Percentiles rank a stretch among this genome's conserved stretches.
Evolutionary conservation across 1,140 invertebrate genomes (phyloP).

Genomic region (Gonatopus flavifemur): DNA sequence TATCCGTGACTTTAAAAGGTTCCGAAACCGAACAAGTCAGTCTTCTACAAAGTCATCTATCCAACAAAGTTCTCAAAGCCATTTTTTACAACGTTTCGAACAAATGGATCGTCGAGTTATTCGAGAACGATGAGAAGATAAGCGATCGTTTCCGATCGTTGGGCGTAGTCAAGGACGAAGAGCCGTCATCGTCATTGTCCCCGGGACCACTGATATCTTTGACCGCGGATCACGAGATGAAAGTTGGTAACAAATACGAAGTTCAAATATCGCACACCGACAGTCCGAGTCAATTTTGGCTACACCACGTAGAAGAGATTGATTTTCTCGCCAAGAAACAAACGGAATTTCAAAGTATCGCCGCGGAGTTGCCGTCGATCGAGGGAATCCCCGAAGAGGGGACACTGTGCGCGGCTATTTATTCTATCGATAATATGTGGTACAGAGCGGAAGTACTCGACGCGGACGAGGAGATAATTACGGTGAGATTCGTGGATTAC

Average conservation of each 20-base stretch:
- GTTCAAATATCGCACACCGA: constrained; percentile 40
- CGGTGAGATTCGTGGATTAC: constrained; percentile 80
- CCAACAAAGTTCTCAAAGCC: constrained; percentile 33
- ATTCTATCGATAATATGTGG: constrained; percentile 73
- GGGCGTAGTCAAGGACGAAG: constrained; percentile 13
- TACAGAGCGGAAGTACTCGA: constrained; percentile 81
- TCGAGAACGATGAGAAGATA: constrained; percentile 35
- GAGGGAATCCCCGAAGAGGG: constrained; percentile 62
- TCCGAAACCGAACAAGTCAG: constrained; percentile 39
- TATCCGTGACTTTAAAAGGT: constrained; percentile 41
- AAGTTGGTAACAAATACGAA: constrained; percentile 29
- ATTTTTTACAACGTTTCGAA: constrained; percentile 42
- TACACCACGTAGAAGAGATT: constrained; percentile 31
- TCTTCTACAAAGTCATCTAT: constrained; percentile 29
- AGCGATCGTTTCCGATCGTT: constrained; percentile 31
- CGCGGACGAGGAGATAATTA: constrained; percentile 67
- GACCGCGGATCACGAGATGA: constrained; percentile 19
- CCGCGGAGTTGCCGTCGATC: constrained; percentile 54
- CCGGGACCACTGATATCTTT: not conserved
- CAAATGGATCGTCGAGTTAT: constrained; percentile 45
- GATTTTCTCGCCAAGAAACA: constrained; percentile 43
- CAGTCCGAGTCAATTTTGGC: constrained; percentile 46
- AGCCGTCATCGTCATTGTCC: no score
- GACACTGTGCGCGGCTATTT: constrained; percentile 71
- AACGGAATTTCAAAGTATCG: constrained; percentile 62